Evolutionary conservation across 2,888 invertebrate species (phyloP).

Genomic region (Stictocephala bisonia): DNA sequence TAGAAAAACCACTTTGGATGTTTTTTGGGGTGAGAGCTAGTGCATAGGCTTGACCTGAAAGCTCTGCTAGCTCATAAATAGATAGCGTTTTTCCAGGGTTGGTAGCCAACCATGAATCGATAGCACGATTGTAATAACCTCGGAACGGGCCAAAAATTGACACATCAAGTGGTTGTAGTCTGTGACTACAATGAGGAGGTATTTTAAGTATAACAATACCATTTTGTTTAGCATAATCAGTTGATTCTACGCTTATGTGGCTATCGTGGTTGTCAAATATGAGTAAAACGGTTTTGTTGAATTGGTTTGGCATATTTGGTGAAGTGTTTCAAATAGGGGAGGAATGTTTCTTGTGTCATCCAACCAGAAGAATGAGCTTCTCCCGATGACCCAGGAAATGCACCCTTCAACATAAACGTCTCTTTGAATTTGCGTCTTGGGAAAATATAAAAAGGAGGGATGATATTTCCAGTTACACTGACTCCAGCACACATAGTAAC

Average conservation of each 20-base stretch:
- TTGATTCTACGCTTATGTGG: not conserved
- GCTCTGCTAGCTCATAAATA: too few relatives aligned
- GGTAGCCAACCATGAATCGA: not conserved
- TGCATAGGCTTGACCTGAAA: not conserved
- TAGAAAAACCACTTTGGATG: not conserved
- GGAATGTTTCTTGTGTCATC: not conserved
- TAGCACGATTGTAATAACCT: not conserved
- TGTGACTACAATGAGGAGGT: not conserved
- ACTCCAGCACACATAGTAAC: not conserved
- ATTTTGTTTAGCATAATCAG: not conserved
- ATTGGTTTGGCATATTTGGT: not conserved
- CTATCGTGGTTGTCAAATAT: not conserved
- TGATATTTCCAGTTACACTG: not conserved
- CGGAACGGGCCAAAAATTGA: not conserved
- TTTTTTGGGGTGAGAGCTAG: not conserved
- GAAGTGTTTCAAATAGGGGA: not conserved
- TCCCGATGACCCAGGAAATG: not conserved
- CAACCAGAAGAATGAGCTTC: not conserved
- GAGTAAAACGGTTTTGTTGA: not conserved
- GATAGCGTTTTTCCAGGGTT: too few relatives aligned
- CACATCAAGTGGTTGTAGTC: not conserved
- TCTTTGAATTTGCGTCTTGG: not conserved
- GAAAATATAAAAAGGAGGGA: not conserved
- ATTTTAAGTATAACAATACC: not conserved
- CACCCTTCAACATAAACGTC: not conserved